Base-by-base conservation (phyloP, 1,140 invertebrate genomes). In the Drosophila lacertosa region DNA sequence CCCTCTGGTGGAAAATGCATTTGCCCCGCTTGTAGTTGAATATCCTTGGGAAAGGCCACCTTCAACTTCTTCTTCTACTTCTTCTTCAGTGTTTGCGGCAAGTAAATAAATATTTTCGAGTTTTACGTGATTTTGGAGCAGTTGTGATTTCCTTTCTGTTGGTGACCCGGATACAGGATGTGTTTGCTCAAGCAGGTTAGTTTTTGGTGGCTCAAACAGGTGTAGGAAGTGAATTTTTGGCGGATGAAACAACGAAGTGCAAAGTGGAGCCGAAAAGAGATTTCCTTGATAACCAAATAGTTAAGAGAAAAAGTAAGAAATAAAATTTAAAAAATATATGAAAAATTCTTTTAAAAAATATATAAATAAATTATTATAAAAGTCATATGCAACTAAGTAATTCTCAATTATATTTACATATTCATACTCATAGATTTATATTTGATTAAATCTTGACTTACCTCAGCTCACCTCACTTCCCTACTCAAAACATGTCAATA, bases 41-140 rank as follows among this genome's bases (percentile, higher is more conserved):
- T 84, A 84, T 84, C 81, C 81, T 86, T 86, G 81, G 77, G 81
- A 84, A 84, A 65, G 15, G 35, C 45, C 9, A 20, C 7, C 33
- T n/a, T 11, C 42, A 22, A 20, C 13, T 22, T 45, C 26, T 29
- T 29, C 26, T 29, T 2, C 26, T 29, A 7, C 5, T 29, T 29
- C 26, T 29, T 2, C 20, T 4, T 29, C 9, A 2, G 6, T 29
- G 6, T 35, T 44, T 65, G 73, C 39, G 44, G 54, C 40, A 57
- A 44, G 71, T 75, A 82, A 82, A 82, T 74, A 83, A 82, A 82
- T 74, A 83, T 83, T 53, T 65, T 53, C 18, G 44, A 45, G 63
- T 45, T 84, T 84, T 84, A 84, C 81, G 81, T 86, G 81, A 84
- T 77, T 65, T 65, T 86, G 76, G 81, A 77, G 81, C 73, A 65